phyloP scores from a whole-genome alignment of 2,888 invertebrate species.

The Melieria omissa region DNA sequence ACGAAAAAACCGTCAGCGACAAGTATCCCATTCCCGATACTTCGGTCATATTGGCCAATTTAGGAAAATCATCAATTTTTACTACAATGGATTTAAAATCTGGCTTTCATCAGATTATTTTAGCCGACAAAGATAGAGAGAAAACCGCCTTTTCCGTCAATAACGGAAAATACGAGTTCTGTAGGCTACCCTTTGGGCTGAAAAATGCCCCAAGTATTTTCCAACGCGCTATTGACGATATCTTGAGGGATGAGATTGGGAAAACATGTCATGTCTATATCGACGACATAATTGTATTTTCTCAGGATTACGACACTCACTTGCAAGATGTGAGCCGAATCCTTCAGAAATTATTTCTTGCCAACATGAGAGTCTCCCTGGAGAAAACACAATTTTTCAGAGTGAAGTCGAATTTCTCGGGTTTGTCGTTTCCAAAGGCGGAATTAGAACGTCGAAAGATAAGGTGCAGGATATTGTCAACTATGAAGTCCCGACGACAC shows the following conservation, averaged over 20 bases:
- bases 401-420: slow-evolving; percentile 7
- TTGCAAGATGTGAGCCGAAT: slow-evolving; percentile 15
- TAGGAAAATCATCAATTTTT: slow-evolving; percentile 19
- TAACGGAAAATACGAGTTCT: slow-evolving; percentile 17
- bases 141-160: slow-evolving; percentile 22
- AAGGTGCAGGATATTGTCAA: no score
- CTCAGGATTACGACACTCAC: slow-evolving; percentile 1
- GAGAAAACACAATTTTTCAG: no score
- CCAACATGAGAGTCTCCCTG: no score
- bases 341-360: no score
- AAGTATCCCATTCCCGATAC: slow-evolving; percentile 28
- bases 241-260: slow-evolving; percentile 11
- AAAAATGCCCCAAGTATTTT: slow-evolving; percentile 22
- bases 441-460: slow-evolving; percentile 7
- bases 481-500: no score
- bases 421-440: no score
- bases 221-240: slow-evolving; percentile 18
- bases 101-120: slow-evolving; percentile 31
- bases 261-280: slow-evolving; percentile 29
- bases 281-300: slow-evolving; percentile 11
- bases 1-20: slow-evolving; percentile 25
- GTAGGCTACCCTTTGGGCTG: slow-evolving; percentile 16
- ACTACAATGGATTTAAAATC: slow-evolving; percentile 29
- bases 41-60: slow-evolving; percentile 19
- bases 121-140: slow-evolving; percentile 26